Percentiles rank a stretch among this genome's conserved stretches.
These are phyloP conservation scores for Stegophylla sp. DNA, from an alignment of 2,888 invertebrate genomes.

Conservation along the genomic window DNA sequence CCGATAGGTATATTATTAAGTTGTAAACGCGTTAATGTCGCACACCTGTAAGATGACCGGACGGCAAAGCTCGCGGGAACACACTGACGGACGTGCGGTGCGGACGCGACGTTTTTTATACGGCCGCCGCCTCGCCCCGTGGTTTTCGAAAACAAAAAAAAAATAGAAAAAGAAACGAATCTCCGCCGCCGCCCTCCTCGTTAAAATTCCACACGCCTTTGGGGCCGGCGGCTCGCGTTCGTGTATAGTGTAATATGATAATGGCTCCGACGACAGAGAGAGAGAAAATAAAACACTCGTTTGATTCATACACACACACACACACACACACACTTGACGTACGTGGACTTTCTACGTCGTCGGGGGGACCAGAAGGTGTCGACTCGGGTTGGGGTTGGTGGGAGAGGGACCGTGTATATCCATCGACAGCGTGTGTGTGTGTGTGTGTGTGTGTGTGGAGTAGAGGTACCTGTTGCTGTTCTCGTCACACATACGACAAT, in stretches of 20 bases:
- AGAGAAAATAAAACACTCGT: not conserved
- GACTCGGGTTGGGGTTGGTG: too few species aligned
- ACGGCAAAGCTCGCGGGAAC: conserved; percentile 44
- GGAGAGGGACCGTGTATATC: not conserved
- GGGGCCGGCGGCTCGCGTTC: not conserved
- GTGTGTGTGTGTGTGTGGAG: too few species aligned
- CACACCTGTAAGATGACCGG: conserved; percentile 4
- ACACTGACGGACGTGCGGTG: conserved; percentile 28
- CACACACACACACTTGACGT: not conserved
- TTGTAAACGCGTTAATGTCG: not conserved
- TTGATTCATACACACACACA: not conserved
- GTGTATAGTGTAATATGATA: not conserved
- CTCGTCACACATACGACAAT: not conserved
- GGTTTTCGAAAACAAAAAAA: conserved; percentile 47
- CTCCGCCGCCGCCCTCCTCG: conserved; percentile 10
- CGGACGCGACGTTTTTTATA: conserved; percentile 26
- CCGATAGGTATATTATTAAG: too few species aligned
- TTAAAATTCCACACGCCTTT: conserved; percentile 49
- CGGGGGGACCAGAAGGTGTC: not conserved
- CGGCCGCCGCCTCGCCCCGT: conserved; percentile 31
- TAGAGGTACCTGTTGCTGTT: too few species aligned
- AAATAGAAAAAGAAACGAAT: not conserved
- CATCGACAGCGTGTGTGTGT: not conserved
- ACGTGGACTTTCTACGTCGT: conserved; percentile 39
- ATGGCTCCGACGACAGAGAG: not conserved